Base-by-base conservation (phyloP, 2,888 invertebrate genomes). In the Drosophila macrospina region DNA sequence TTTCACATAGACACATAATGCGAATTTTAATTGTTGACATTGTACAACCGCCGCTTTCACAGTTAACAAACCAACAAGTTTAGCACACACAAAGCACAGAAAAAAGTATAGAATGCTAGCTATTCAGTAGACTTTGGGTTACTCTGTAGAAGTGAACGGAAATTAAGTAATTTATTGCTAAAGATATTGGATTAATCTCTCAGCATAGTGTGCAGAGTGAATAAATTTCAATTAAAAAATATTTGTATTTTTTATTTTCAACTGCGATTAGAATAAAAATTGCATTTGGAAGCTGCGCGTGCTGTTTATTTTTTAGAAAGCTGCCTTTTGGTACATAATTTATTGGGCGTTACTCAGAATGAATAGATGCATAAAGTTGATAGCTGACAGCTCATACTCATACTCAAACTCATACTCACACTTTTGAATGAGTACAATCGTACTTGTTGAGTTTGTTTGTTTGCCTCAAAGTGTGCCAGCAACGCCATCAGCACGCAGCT, bases 321-420 rank as follows among this genome's bases (percentile, higher is more conserved):
- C 84, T 83, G 5, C 63, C 65, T 74, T 64, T 68, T 60, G 70
- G 66, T 73, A 74, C 80, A 86, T 83, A 83, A 78, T 86, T 88
- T 88, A 86, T 86, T 88, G 84, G 80, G 88, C 84, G 84, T 75
- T 86, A 78, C 83, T 68, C 64, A 86, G 86, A 83, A 83, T 85
- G 86, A 80, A 72, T 50, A 73, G 71, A 74, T 64, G 65, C 50
- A 65, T 65, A 71, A 50, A 59, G 64, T 32, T 70, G 60, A 63
- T 60, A 63, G 52, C 71, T 61, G 41, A 48, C 55, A 69, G 59
- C 48, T 45, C 41, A 45, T 34, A 28, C 11, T 30, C 57, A 56
- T 37, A 39, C 11, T 44, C 37, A 62, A 13, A 44, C 44, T 34
- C 16, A 50, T 39, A 36, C 7, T 34, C 51, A 30, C 30, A 52